Conservation (phyloP, 1,140 invertebrate species). For the Mactra quadrangularis region DNA sequence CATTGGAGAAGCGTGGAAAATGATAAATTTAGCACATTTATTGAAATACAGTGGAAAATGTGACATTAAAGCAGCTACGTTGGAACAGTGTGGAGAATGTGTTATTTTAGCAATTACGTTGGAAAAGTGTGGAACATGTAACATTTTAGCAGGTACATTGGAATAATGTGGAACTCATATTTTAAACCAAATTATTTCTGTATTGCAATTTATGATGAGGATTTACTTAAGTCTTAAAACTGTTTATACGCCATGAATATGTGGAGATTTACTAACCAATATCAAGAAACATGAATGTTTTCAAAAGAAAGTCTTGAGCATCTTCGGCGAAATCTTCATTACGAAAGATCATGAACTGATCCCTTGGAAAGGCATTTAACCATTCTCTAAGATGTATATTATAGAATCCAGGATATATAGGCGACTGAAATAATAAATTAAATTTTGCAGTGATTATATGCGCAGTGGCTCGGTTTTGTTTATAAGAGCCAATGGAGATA, state of each 20-base stretch:
- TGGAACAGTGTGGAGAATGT: too few species aligned
- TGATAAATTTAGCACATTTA: background rate
- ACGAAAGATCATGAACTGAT: conserved; percentile 86
- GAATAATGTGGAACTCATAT: background rate
- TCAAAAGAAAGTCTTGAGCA: background rate
- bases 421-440: conserved; percentile 62
- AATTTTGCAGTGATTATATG: too few species aligned
- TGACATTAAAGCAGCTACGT: background rate
- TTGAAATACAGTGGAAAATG: background rate
- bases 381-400: conserved; percentile 69
- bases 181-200: background rate
- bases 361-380: conserved; percentile 66
- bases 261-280: conserved; percentile 16
- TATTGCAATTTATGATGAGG: background rate
- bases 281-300: conserved; percentile 35
- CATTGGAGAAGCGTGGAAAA: background rate
- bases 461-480: too few species aligned
- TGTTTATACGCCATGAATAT: background rate
- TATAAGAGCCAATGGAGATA: too few species aligned
- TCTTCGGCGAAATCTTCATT: conserved; percentile 89
- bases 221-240: too few species aligned
- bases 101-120: background rate
- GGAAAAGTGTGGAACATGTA: background rate
- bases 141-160: background rate
- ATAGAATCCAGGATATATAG: conserved; percentile 68